Conservation (phyloP, 2,113 vertebrate genomes). For the Cryptoleucopteryx plumbea region DNA sequence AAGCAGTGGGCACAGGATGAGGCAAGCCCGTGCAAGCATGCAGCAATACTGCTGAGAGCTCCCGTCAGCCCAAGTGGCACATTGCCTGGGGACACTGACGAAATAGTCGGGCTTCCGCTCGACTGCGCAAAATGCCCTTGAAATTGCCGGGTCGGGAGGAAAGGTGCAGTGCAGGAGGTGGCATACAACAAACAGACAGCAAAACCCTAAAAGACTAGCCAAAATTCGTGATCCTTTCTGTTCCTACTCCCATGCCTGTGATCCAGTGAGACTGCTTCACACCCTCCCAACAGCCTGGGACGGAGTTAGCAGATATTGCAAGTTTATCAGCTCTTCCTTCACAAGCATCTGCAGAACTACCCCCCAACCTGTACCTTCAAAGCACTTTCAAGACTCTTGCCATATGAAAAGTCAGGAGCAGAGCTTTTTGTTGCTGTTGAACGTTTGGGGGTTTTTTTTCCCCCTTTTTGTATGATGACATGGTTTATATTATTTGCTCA, state of each 20-base stretch:
- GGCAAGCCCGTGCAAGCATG: background rate
- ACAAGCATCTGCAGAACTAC: background rate
- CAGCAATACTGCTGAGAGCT: background rate
- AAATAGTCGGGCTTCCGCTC: background rate
- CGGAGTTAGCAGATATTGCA: background rate
- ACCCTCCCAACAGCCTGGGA: background rate
- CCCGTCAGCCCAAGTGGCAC: background rate
- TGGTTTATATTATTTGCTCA: slow-evolving; percentile 41
- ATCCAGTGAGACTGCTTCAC: accelerated
- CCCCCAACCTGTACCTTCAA: background rate
- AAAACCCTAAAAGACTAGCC: background rate
- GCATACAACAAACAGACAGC: background rate
- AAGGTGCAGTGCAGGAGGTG: background rate
- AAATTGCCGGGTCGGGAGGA: background rate
- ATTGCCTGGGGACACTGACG: background rate
- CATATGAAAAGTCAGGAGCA: background rate
- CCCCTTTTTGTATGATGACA: background rate
- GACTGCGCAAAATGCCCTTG: background rate
- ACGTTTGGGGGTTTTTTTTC: background rate
- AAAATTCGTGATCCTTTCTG: background rate
- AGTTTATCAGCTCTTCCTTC: background rate
- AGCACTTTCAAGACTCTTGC: background rate
- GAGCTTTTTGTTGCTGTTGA: background rate
- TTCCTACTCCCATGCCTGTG: accelerated
- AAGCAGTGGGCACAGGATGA: background rate